A percentile compares a stretch with the other conserved stretches of the same genome.
phyloP scores from a whole-genome alignment of 2,113 vertebrate genomes.

The Melanotaenia duboulayi region DNA sequence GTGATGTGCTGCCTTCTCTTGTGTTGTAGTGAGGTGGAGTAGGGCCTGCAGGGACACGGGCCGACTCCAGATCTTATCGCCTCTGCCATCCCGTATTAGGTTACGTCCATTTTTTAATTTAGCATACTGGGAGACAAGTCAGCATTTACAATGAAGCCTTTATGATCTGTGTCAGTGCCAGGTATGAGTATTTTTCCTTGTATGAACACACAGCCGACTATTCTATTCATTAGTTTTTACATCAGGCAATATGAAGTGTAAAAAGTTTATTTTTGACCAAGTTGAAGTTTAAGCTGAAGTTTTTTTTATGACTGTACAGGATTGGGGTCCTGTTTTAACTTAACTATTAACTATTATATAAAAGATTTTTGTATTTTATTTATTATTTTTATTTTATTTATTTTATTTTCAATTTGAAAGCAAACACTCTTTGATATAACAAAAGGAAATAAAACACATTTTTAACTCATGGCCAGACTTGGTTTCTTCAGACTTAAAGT shows the following conservation, averaged over 20 bases:
- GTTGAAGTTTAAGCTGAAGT: too few relatives aligned
- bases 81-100: conserved; percentile 71
- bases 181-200: conserved; percentile 42
- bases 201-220: conserved; percentile 15
- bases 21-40: conserved; percentile 43
- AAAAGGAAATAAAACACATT: too few relatives aligned
- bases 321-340: too few relatives aligned
- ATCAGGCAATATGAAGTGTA: conserved; percentile 5
- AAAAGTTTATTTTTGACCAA: conserved; percentile 2
- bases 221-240: neutral
- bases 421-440: too few relatives aligned
- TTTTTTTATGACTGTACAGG: too few relatives aligned
- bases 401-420: too few relatives aligned
- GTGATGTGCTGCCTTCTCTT: conserved; percentile 41
- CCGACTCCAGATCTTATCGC: conserved; percentile 82
- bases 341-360: too few relatives aligned
- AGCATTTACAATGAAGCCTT: conserved; percentile 78
- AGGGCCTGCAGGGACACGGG: conserved; percentile 77
- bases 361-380: too few relatives aligned
- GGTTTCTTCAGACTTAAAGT: too few relatives aligned
- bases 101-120: conserved; percentile 84
- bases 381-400: too few relatives aligned
- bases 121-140: conserved; percentile 78
- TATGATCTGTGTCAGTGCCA: conserved; percentile 74
- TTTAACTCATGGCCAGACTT: too few relatives aligned